Evolutionary conservation across 1,140 invertebrate genomes (phyloP).

Genomic region (Potamilus streckersoni): DNA sequence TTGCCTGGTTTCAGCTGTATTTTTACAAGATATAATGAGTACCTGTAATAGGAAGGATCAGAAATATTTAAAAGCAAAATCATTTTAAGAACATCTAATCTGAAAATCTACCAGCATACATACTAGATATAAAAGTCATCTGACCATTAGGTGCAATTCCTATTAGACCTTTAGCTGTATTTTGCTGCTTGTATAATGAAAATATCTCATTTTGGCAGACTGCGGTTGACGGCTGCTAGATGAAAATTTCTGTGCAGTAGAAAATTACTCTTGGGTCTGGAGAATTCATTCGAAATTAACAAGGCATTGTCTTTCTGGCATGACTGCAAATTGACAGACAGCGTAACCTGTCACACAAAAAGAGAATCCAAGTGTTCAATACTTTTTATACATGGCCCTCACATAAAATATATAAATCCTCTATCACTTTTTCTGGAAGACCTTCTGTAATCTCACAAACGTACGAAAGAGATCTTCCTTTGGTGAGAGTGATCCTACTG

Average conservation of each 20-base stretch:
- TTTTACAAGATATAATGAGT: too few relatives aligned
- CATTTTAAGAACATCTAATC: conserved; percentile 1
- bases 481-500: too few relatives aligned
- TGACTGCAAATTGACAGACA: conserved; percentile 1
- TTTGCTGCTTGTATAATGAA: conserved; percentile 20
- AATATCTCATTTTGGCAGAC: conserved; percentile 19
- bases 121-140: conserved; percentile 6
- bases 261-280: conserved; percentile 14
- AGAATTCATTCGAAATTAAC: neutral
- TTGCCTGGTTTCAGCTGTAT: too few relatives aligned
- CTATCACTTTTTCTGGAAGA: too few relatives aligned
- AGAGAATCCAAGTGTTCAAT: conserved; percentile 11
- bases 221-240: conserved; percentile 11
- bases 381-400: conserved; percentile 11
- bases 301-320: neutral
- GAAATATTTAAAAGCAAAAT: conserved; percentile 10
- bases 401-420: conserved; percentile 1
- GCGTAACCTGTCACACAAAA: too few relatives aligned
- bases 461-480: too few relatives aligned
- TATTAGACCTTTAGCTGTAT: conserved; percentile 18
- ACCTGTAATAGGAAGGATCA: too few relatives aligned
- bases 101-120: conserved; percentile 11
- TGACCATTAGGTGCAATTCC: conserved; percentile 14
- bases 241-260: conserved; percentile 22
- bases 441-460: too few relatives aligned